phyloP scores from a whole-genome alignment of 2,888 invertebrate genomes.

The Tubiluchus corallicola region DNA sequence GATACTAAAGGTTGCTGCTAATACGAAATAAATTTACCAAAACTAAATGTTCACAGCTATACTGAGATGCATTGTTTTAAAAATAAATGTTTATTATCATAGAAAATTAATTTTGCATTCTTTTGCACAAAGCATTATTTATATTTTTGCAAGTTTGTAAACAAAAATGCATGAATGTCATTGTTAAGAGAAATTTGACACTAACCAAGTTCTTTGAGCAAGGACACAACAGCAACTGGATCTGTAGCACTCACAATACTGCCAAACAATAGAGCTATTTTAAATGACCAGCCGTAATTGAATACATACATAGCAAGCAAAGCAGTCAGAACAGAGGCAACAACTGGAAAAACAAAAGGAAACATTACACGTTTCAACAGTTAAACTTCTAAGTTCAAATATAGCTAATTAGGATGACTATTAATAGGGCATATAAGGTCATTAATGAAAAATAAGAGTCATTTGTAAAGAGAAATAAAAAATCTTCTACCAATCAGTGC shows the following conservation, averaged over 20 bases:
- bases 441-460: no score
- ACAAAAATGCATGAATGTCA: neutral
- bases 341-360: constrained; percentile 17
- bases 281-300: constrained; percentile 27
- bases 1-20: no score
- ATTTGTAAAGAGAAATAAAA: no score
- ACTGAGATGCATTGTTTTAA: no score
- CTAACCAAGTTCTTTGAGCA: constrained; percentile 31
- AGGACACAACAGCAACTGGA: constrained; percentile 33
- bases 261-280: constrained; percentile 28
- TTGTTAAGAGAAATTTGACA: constrained; percentile 8
- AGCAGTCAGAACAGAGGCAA: constrained; percentile 22
- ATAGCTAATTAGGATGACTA: neutral
- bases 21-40: no score
- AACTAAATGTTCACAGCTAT: no score
- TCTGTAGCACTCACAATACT: constrained; percentile 32
- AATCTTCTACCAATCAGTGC: no score
- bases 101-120: neutral
- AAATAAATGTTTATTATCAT: neutral
- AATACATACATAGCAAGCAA: constrained; percentile 20
- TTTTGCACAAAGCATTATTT: no score
- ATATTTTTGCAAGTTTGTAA: neutral
- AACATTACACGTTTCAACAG: constrained; percentile 6
- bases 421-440: no score
- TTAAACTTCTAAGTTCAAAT: neutral